Percentiles rank a stretch among this genome's conserved stretches.
phyloP scores from a whole-genome alignment of 2,113 vertebrate species.

The Scalopus aquaticus region DNA sequence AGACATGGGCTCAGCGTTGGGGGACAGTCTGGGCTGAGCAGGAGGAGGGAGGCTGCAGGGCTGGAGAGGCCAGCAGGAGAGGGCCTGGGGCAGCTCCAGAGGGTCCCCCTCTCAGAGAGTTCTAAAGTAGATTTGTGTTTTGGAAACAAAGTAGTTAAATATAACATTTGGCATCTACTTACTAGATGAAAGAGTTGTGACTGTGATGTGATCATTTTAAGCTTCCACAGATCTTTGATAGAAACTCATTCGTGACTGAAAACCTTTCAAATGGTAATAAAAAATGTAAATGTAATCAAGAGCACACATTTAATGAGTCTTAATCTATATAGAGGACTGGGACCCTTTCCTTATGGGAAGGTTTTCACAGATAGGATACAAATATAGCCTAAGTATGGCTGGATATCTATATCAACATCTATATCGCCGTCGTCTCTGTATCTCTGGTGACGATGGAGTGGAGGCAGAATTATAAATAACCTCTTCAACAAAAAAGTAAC shows the following conservation, averaged over 20 bases:
- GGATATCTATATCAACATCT: background rate
- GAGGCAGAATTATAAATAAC: background rate
- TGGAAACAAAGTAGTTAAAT: constrained; percentile 1
- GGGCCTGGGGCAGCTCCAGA: background rate
- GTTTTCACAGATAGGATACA: background rate
- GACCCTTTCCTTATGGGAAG: background rate
- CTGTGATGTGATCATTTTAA: background rate
- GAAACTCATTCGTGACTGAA: background rate
- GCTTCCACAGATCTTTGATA: background rate
- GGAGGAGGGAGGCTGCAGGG: background rate
- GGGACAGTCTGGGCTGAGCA: background rate
- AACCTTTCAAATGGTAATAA: background rate
- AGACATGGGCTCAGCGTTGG: background rate
- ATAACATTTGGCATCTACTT: background rate
- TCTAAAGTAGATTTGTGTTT: background rate
- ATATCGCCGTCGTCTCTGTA: background rate
- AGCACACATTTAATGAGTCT: constrained; percentile 15
- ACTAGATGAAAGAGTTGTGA: background rate
- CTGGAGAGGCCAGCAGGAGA: background rate
- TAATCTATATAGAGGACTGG: background rate
- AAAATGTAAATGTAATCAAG: constrained; percentile 41
- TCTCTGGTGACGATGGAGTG: background rate
- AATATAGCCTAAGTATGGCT: background rate
- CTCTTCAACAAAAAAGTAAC: background rate
- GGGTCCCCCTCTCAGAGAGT: background rate